A percentile compares a stretch with the other conserved stretches of the same genome.
Evolutionary conservation across 2,113 vertebrate species (phyloP).

Genomic region (Oreochromis niloticus): DNA sequence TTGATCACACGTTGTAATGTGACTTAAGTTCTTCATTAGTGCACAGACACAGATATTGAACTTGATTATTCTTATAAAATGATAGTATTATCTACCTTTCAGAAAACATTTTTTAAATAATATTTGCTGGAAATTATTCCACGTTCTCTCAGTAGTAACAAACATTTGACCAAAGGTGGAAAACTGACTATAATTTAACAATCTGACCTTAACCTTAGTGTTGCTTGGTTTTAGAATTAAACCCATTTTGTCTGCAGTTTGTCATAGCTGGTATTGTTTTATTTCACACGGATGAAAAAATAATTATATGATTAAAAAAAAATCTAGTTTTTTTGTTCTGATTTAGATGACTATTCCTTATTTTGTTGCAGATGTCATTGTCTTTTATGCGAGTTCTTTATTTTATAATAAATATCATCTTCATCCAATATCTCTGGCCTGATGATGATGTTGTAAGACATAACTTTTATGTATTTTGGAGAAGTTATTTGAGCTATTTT

Average conservation of each 20-base stretch:
- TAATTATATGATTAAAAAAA: neutral
- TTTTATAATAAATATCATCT: neutral
- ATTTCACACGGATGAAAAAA: neutral
- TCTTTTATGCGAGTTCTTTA: accelerated
- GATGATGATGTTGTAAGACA: neutral
- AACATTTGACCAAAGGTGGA: too few relatives aligned
- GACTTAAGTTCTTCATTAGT: neutral
- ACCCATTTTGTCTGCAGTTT: neutral
- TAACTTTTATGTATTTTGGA: neutral
- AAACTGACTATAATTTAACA: too few relatives aligned
- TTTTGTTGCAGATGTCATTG: neutral
- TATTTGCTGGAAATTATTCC: too few relatives aligned
- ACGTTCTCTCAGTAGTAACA: slow-evolving; percentile 19
- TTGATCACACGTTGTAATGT: neutral
- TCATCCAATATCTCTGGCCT: neutral
- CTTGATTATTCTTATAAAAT: neutral
- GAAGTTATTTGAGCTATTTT: neutral
- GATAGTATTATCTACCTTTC: neutral
- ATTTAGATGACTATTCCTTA: neutral
- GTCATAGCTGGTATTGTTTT: neutral
- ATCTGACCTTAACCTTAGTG: too few relatives aligned
- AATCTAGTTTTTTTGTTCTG: neutral
- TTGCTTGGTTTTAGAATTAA: too few relatives aligned
- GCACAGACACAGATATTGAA: neutral
- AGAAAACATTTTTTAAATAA: neutral